Base-by-base conservation (phyloP, 1,140 invertebrate genomes). In the Euschistus heros region DNA sequence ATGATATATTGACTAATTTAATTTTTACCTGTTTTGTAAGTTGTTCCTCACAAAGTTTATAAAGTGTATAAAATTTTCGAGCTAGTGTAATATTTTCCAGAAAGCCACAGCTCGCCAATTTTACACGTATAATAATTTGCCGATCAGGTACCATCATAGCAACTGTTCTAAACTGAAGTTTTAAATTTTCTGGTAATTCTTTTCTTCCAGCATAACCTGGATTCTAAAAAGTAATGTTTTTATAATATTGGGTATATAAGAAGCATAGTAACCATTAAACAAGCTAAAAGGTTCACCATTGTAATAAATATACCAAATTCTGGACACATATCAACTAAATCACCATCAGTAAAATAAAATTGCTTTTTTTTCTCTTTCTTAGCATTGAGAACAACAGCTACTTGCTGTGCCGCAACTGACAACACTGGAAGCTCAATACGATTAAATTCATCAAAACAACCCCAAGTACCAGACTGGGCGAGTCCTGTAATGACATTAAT, bases 131-230 rank as follows among this genome's bases (percentile, higher is more conserved):
- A 71, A 98, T 98, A 68, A 97, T 97, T 78, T 97, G 94, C 66
- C 95, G 79, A 75, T 98, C 95, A 0, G 95, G 94, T 20, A 98
- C 94, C 95, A 97, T 98, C 95, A 98, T 97, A 26, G 94, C 93
- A 1, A 97, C 94, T 0, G 92, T 96, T 42, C 95, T 83, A 77
- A 98, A 98, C 75, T 97, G 94, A 70, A 97, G 94, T 80, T 98
- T 98, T 66, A 98, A 80, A 78, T 98, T 98, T 77, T 98, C 95
- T 0, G 94, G 95, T 6, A 97, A 74, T 75, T 97, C 94, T 74
- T 97, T 95, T 60, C 95, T 81, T 0, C 95, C 94, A 46, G 94
- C 94, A 74, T 98, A 98, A 0, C 93, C 94, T 37, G 94, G 94
- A 82, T 97, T 98, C 93, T 93, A 66, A 0, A 69, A 67, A 17